Evolutionary conservation across 2,113 vertebrate genomes (phyloP).

Genomic region (Varanus salvator): DNA sequence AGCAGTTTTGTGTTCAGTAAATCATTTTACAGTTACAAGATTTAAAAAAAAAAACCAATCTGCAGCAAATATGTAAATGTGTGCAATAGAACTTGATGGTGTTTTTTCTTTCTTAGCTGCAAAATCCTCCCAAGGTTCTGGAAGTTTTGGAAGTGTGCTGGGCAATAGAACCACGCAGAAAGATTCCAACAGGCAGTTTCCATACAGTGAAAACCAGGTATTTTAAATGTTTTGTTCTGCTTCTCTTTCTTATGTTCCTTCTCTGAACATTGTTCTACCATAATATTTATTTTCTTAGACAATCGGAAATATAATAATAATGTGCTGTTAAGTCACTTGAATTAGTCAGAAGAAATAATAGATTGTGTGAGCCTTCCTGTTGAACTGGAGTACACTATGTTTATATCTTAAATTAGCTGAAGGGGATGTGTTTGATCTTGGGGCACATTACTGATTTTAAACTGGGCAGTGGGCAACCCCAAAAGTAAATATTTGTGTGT

Average conservation of each 20-base stretch:
- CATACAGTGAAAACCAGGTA: conserved; percentile 90
- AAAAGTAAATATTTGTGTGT: background rate
- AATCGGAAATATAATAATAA: background rate
- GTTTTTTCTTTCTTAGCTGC: conserved; percentile 76
- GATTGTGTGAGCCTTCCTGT: background rate
- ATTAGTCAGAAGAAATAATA: background rate
- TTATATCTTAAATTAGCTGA: background rate
- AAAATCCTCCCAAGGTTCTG: conserved; percentile 92
- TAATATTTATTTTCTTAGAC: background rate
- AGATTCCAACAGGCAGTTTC: conserved; percentile 83
- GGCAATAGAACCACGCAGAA: conserved; percentile 88
- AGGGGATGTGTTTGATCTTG: background rate
- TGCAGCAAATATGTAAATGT: background rate
- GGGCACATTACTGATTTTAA: background rate
- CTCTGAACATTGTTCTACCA: background rate
- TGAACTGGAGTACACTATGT: background rate
- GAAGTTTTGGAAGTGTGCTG: conserved; percentile 89
- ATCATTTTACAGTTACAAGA: background rate
- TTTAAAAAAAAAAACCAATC: background rate
- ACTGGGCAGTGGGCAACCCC: background rate
- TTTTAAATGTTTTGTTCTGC: conserved; percentile 52
- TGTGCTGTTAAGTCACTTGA: background rate
- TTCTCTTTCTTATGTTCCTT: background rate
- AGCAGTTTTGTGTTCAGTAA: background rate
- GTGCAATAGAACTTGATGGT: conserved; percentile 4